Percentiles rank a stretch among this genome's conserved stretches.
phyloP scores from a whole-genome alignment of 2,888 invertebrate genomes.

The Cristatella mucedo region DNA sequence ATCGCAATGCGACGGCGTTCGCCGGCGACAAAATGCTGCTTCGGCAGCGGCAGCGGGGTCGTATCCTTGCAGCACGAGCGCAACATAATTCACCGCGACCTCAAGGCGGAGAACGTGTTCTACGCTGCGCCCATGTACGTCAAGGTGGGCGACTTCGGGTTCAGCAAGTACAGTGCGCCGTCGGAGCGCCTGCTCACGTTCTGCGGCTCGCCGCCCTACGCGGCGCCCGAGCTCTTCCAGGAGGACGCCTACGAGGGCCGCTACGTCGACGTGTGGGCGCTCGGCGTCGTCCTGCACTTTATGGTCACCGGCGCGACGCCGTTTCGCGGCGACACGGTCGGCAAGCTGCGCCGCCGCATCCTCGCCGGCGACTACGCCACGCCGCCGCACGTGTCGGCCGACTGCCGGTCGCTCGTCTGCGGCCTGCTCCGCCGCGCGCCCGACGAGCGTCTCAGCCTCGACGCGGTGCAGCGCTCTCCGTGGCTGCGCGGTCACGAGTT shows the following conservation, averaged over 20 bases:
- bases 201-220: slow-evolving; percentile 64
- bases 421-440: slow-evolving; percentile 37
- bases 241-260: slow-evolving; percentile 42
- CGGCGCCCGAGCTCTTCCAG: slow-evolving; percentile 59
- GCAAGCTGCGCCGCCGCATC: slow-evolving; percentile 52
- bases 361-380: slow-evolving; percentile 47
- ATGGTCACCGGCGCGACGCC: slow-evolving; percentile 63
- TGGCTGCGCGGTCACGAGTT: slow-evolving; percentile 44
- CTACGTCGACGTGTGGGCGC: slow-evolving; percentile 57
- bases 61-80: slow-evolving; percentile 50
- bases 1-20: no score
- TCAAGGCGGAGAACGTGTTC: slow-evolving; percentile 65
- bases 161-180: slow-evolving; percentile 48
- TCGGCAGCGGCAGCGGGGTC: no score
- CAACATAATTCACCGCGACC: slow-evolving; percentile 58
- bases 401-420: slow-evolving; percentile 35
- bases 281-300: slow-evolving; percentile 56
- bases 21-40: no score
- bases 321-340: slow-evolving; percentile 59
- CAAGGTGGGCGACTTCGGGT: slow-evolving; percentile 59
- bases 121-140: slow-evolving; percentile 41
- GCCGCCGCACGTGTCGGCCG: slow-evolving; percentile 32
- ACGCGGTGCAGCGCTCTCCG: slow-evolving; percentile 40
- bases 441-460: slow-evolving; percentile 33
- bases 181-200: slow-evolving; percentile 53